phyloP scores from a whole-genome alignment of 1,140 invertebrate genomes.

The Sarcophaga peregrina region DNA sequence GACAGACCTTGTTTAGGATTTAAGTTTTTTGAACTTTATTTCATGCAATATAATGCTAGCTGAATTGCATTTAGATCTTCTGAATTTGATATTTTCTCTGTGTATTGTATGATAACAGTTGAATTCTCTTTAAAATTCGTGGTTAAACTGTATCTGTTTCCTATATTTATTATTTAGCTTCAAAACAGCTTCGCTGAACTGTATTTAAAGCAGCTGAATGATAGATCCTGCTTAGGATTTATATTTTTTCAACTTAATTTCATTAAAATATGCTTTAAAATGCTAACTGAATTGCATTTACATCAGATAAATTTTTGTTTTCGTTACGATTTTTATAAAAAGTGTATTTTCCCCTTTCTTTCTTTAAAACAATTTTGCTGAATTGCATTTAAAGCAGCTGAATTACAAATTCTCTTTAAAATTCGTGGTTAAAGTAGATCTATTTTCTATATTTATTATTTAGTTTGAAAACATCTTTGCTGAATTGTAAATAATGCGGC shows the following conservation, averaged over 20 bases:
- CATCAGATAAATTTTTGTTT: too few species aligned
- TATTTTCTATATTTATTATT: too few species aligned
- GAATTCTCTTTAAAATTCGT: neutral
- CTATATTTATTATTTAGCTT: neutral
- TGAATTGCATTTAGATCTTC: neutral
- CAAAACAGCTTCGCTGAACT: neutral
- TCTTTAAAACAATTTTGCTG: too few species aligned
- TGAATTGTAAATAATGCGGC: neutral
- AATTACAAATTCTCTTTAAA: neutral
- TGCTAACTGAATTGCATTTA: slow-evolving; percentile 1
- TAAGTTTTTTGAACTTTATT: neutral
- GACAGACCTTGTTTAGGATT: neutral
- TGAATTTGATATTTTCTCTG: neutral
- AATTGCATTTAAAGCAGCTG: neutral
- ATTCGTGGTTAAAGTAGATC: neutral
- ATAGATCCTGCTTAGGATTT: neutral
- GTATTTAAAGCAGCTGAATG: neutral
- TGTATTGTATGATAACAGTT: neutral
- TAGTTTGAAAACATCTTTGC: neutral
- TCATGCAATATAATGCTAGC: neutral
- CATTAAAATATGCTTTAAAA: neutral
- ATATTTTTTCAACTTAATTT: neutral
- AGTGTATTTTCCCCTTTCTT: too few species aligned
- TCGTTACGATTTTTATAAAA: too few species aligned
- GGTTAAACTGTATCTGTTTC: neutral